Evolutionary conservation across 2,888 invertebrate species (phyloP), one percentile per base, ranked within the genome.

Genomic region (Eumerus sabulonum): DNA sequence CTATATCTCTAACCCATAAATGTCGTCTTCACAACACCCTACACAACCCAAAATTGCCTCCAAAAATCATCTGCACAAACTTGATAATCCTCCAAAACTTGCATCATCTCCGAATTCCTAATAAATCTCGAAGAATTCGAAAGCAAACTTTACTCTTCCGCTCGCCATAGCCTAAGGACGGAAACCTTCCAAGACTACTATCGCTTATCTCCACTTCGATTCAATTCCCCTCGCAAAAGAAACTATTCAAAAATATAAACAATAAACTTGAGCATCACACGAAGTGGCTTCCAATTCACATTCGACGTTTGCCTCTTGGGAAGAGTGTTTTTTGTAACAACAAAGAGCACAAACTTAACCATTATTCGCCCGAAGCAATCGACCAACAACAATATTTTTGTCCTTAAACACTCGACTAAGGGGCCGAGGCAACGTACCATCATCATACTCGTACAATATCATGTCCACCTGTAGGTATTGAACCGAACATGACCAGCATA

Each of bases 381-480:
- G 73, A 73, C 57, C 77, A 67, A 73, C 48, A 77, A 77, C 77
- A 77, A 73, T 77, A 73, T 68, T 63, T 73, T 77, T 57, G 60
- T 57, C 67, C 73, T 67, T 73, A 67, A 77, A 73, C 38, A 16
- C 18, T 17, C 4, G 38, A n/a, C 35, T 53, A n/a, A n/a, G n/a
- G 50, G 18, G 50, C 27, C 27, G 7, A 27, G 7, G 7, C 27
- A 51, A 48, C 16, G 36, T 40, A 66, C 51, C 45, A 47, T 19
- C 11, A 53, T n/a, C 27, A 35, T 13, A n/a, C n/a, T n/a, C n/a
- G n/a, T n/a, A n/a, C n/a, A n/a, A n/a, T 18, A 56, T 38, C 68
- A 67, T 53, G 62, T 74, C 68, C 74, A 74, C 79, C 74, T 79
- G 79, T 73, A 64, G 79, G 74, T 70, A 79, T 70, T 66, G 66